A percentile compares a stretch with the other conserved stretches of the same genome.
Evolutionary conservation across 2,797 vertebrate genomes (phyloP).

Genomic region (Clarias platycephalus): DNA sequence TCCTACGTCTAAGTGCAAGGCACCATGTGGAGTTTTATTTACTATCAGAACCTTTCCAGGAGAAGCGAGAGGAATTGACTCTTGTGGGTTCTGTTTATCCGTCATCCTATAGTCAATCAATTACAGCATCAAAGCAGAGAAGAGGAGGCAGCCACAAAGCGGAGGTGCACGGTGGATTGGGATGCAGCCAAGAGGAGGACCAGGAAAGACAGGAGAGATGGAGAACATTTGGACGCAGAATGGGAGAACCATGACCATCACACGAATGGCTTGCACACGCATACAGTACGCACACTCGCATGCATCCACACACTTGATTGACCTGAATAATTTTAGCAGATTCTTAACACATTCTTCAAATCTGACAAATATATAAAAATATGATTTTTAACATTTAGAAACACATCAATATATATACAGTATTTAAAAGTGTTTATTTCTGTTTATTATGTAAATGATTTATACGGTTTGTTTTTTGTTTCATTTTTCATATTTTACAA

Average conservation of each 20-base stretch:
- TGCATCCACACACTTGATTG: constrained; percentile 5
- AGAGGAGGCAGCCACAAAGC: constrained; percentile 70
- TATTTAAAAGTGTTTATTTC: background rate
- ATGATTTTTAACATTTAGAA: background rate
- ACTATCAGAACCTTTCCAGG: constrained; percentile 78
- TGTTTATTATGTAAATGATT: background rate
- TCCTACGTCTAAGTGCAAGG: constrained; percentile 62
- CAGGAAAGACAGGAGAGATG: constrained; percentile 18
- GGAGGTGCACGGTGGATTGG: constrained; percentile 29
- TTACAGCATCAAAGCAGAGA: constrained; percentile 79
- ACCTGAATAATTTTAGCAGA: background rate
- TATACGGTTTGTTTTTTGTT: background rate
- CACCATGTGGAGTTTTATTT: constrained; percentile 52
- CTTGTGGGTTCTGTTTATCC: constrained; percentile 77
- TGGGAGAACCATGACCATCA: constrained; percentile 71
- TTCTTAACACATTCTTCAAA: background rate
- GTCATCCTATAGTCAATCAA: constrained; percentile 81
- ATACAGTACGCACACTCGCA: constrained; percentile 9
- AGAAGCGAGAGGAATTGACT: constrained; percentile 76
- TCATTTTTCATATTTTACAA: background rate
- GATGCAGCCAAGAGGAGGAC: constrained; percentile 49
- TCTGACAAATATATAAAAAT: background rate
- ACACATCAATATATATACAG: no score
- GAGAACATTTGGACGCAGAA: constrained; percentile 51
- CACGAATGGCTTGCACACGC: constrained; percentile 28